These are phyloP conservation scores for Agrilus mali DNA, from an alignment of 2,888 invertebrate genomes.

Conservation along the genomic window DNA sequence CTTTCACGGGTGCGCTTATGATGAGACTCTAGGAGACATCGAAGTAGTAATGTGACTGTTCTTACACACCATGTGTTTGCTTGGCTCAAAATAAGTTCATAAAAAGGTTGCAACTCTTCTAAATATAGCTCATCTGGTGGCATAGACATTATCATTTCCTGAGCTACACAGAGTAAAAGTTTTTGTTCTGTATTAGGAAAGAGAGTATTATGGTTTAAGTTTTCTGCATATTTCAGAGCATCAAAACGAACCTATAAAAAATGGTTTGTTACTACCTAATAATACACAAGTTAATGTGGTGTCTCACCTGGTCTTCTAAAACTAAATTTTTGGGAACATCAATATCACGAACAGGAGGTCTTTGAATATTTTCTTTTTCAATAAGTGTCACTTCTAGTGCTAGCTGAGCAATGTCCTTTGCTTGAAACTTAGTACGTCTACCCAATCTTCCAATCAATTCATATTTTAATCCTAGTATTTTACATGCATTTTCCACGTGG, in stretches of 20 bases:
- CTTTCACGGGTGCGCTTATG: constrained; percentile 77
- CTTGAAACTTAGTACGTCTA: constrained; percentile 81
- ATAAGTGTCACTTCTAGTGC: constrained; percentile 50
- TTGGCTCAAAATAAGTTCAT: constrained; percentile 52
- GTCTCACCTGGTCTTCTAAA: constrained; percentile 67
- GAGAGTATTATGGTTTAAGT: constrained; percentile 32
- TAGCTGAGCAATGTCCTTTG: constrained; percentile 70
- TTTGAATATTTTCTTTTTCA: constrained; percentile 30
- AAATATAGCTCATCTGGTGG: constrained; percentile 67
- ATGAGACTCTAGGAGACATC: constrained; percentile 65
- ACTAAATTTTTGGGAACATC: constrained; percentile 53
- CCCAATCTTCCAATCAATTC: constrained; percentile 70
- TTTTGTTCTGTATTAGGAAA: constrained; percentile 65
- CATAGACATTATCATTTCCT: constrained; percentile 59
- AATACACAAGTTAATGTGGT: too few relatives aligned
- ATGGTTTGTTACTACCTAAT: too few relatives aligned
- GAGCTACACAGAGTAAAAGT: constrained; percentile 62
- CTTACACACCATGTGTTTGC: constrained; percentile 66
- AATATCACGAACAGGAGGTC: constrained; percentile 38
- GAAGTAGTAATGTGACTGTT: constrained; percentile 56
- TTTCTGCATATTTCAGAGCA: constrained; percentile 56
- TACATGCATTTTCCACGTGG: constrained; percentile 49
- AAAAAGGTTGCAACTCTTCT: constrained; percentile 74
- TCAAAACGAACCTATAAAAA: constrained; percentile 45
- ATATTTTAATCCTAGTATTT: constrained; percentile 51